These are phyloP conservation scores for Prostheceraeus crozeri DNA, from an alignment of 2,888 invertebrate genomes.

Conservation along the genomic window DNA sequence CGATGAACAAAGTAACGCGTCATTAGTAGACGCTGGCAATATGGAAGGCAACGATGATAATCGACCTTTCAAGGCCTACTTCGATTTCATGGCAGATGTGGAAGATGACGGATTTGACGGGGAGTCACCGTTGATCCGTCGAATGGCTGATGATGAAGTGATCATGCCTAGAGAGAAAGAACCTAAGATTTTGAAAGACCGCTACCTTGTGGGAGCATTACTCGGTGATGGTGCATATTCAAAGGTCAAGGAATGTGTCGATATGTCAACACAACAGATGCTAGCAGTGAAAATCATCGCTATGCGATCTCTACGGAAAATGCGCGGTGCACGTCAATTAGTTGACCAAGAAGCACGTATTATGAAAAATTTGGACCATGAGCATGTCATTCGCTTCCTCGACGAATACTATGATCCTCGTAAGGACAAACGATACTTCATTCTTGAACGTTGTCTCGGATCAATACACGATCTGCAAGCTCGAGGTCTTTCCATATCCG, in stretches of 20 bases:
- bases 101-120: too few relatives aligned
- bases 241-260: conserved; percentile 38
- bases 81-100: too few relatives aligned
- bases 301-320: conserved; percentile 31
- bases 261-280: conserved; percentile 24
- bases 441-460: conserved; percentile 36
- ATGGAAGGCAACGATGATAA: too few relatives aligned
- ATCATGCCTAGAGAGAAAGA: neutral
- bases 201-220: conserved; percentile 1
- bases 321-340: conserved; percentile 32
- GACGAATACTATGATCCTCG: conserved; percentile 33
- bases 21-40: too few relatives aligned
- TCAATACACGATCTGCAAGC: conserved; percentile 38
- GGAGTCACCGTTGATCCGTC: too few relatives aligned
- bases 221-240: conserved; percentile 10
- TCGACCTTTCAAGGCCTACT: too few relatives aligned
- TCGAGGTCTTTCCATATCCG: conserved; percentile 19
- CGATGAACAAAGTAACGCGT: too few relatives aligned
- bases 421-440: conserved; percentile 30
- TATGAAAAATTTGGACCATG: conserved; percentile 28
- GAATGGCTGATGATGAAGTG: too few relatives aligned
- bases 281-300: conserved; percentile 37
- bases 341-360: conserved; percentile 34
- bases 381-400: conserved; percentile 28
- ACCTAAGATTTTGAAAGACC: conserved; percentile 2